These are phyloP conservation scores for Bubo bubo DNA, from an alignment of 2,113 vertebrate genomes.

Conservation along the genomic window DNA sequence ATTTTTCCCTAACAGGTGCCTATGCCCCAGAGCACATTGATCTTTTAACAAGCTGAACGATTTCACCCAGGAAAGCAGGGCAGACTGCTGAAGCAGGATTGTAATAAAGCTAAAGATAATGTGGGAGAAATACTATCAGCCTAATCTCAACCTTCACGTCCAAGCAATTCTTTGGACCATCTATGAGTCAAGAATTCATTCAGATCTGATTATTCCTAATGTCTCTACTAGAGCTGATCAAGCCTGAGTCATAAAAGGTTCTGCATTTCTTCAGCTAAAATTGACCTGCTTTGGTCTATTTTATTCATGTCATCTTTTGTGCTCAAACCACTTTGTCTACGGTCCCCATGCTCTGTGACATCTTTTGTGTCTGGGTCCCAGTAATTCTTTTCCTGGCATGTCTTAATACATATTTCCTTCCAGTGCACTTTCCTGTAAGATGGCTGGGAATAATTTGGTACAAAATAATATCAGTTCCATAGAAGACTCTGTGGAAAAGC, in stretches of 20 bases:
- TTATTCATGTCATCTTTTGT: not conserved
- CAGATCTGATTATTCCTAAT: not conserved
- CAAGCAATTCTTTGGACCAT: not conserved
- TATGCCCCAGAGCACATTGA: accelerated
- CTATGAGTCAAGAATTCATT: not conserved
- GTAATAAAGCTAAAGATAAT: not conserved
- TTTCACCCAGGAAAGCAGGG: not conserved
- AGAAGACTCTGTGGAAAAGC: not conserved
- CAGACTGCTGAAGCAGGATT: not conserved
- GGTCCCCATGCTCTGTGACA: not conserved
- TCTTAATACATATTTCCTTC: not conserved
- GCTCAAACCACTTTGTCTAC: not conserved
- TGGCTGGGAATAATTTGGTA: not conserved
- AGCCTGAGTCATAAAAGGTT: not conserved
- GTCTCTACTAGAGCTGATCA: not conserved
- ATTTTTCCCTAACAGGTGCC: not conserved
- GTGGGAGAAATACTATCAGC: not conserved
- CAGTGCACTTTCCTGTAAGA: not conserved
- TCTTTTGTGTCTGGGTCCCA: not conserved
- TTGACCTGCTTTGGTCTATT: not conserved
- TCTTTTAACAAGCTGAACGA: not conserved
- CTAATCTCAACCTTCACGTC: not conserved
- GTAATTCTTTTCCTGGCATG: not conserved
- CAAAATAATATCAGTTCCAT: not conserved
- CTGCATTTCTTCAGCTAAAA: not conserved